A percentile compares a stretch with the other conserved stretches of the same genome.
These are phyloP conservation scores for Bujurquina vittata DNA, from an alignment of 2,113 vertebrate species.

Conservation along the genomic window DNA sequence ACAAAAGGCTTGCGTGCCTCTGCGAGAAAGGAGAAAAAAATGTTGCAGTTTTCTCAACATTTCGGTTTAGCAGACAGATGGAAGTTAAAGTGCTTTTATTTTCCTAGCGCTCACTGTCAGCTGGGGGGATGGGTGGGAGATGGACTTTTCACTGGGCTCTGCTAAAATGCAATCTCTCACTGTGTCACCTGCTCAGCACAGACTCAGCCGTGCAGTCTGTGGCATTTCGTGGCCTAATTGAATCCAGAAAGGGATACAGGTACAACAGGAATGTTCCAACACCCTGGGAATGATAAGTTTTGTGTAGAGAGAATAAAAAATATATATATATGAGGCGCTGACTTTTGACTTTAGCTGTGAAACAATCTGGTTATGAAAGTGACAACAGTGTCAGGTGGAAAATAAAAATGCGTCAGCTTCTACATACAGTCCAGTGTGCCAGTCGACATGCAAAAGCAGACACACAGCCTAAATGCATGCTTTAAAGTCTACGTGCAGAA, in stretches of 20 bases:
- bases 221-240: constrained; percentile 68
- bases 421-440: neutral
- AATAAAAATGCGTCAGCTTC: constrained; percentile 8
- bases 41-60: constrained; percentile 22
- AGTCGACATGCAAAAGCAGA: neutral
- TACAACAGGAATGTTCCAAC: constrained; percentile 21
- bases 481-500: neutral
- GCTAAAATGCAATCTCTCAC: constrained; percentile 61
- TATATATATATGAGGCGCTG: neutral
- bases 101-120: constrained; percentile 20
- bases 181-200: constrained; percentile 53
- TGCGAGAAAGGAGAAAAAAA: neutral
- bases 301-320: neutral
- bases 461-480: neutral
- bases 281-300: constrained; percentile 13
- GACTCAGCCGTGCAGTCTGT: constrained; percentile 46
- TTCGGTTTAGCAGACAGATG: constrained; percentile 28
- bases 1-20: neutral
- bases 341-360: neutral
- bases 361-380: constrained; percentile 26
- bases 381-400: constrained; percentile 2
- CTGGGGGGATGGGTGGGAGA: constrained; percentile 30
- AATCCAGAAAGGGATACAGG: constrained; percentile 47
- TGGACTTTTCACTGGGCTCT: constrained; percentile 43
- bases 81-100: constrained; percentile 41